Conservation (phyloP, 1,140 invertebrate genomes). For the Pteromalus puparum region DNA sequence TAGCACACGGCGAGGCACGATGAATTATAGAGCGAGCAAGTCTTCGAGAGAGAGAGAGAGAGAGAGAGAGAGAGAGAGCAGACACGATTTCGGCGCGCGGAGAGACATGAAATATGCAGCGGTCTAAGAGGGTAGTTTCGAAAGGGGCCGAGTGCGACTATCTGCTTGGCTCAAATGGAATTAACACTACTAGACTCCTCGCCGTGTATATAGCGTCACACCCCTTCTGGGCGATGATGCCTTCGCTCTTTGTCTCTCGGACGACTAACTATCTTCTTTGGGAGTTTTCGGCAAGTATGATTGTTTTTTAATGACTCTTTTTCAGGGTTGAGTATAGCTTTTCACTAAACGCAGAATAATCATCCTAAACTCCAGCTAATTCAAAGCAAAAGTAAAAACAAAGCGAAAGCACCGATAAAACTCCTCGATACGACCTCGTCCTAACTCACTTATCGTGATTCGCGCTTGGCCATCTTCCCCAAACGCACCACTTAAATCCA, state of each 20-base stretch:
- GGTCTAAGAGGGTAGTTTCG: constrained; percentile 71
- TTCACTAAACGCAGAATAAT: no score
- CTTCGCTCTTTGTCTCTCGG: neutral
- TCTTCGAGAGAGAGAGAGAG: constrained; percentile 54
- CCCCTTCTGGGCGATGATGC: neutral
- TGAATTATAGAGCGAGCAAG: constrained; percentile 70
- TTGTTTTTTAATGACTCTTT: neutral
- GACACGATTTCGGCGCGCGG: constrained; percentile 28
- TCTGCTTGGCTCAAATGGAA: constrained; percentile 67
- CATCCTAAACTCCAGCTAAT: no score
- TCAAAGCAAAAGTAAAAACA: no score
- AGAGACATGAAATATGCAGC: constrained; percentile 71
- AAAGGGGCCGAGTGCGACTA: constrained; percentile 22
- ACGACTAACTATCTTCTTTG: neutral
- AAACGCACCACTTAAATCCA: neutral
- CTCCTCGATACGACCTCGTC: neutral
- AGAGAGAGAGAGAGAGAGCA: no score
- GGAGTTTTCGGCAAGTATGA: no score
- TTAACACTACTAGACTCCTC: constrained; percentile 63
- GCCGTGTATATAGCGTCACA: constrained; percentile 12
- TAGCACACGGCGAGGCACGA: constrained; percentile 12
- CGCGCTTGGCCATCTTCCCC: neutral
- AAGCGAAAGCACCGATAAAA: neutral
- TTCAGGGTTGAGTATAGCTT: no score
- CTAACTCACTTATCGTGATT: constrained; percentile 31